These are phyloP conservation scores for Myotis davidii DNA, from an alignment of 2,113 vertebrate genomes.

Conservation along the genomic window DNA sequence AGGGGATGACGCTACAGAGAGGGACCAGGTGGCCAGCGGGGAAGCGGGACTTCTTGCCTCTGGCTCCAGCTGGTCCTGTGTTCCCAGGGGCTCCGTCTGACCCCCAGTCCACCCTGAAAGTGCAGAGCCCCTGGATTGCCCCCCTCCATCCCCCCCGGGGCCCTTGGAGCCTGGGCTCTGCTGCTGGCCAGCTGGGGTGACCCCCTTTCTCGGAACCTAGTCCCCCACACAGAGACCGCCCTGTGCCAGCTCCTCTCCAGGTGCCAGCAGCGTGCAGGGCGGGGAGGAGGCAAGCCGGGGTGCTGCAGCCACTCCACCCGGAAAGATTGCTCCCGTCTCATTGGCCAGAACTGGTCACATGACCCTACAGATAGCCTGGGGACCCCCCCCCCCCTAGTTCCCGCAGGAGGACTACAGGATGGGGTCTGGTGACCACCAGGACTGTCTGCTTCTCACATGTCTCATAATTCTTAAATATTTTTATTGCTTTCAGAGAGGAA, in stretches of 20 bases:
- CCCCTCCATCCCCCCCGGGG: fast-evolving
- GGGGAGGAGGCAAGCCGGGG: not conserved
- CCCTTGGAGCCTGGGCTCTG: not conserved
- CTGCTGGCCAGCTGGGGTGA: fast-evolving
- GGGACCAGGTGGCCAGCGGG: fast-evolving
- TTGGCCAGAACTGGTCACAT: not conserved
- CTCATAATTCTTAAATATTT: too few species aligned
- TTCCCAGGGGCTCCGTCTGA: not conserved
- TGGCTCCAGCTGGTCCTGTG: too few species aligned
- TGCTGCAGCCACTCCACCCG: fast-evolving
- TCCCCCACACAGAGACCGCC: fast-evolving
- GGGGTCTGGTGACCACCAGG: not conserved
- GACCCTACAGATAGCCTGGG: fast-evolving
- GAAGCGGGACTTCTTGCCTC: not conserved
- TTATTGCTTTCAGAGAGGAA: too few species aligned
- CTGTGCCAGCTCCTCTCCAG: not conserved
- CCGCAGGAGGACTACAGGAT: fast-evolving
- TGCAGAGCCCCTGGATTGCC: fast-evolving
- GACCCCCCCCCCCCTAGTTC: not conserved
- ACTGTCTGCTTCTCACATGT: not conserved
- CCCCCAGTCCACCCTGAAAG: too few species aligned
- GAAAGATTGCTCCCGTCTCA: fast-evolving
- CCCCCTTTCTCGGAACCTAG: not conserved
- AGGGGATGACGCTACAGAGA: too few species aligned
- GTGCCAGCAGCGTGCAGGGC: fast-evolving